Base-by-base conservation (phyloP, 35 echinoderm and acorn worm genomes). In the Strongylocentrotus purpuratus region DNA sequence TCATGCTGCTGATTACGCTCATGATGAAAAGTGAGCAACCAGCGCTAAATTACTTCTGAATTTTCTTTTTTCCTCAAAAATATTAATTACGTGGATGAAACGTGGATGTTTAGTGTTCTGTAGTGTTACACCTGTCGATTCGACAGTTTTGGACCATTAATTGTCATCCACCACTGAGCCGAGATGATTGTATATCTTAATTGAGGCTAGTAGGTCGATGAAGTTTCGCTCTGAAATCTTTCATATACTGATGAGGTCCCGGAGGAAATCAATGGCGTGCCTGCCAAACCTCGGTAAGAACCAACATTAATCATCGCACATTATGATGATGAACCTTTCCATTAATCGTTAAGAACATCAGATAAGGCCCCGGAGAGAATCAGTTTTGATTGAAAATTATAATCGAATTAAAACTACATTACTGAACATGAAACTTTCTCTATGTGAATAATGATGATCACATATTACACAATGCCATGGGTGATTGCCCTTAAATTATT, bases 321-420 rank as follows among this genome's bases (percentile, higher is more conserved):
- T 78, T 78, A 22, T 78, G 25, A 22, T 78, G 25, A 78, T 78
- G 65, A 78, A 78, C 18, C 20, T 22, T 78, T 28, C 28, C 4
- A 78, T 78, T 25, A 22, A 78, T 78, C 6, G 28, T 22, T 22
- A 28, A 15, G 3, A 78, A 22, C 65, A 78, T 78, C 65, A 78
- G 22, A 59, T 59, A 59, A 59, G 65, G 7, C 22, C 1, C 10
- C 50, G 35, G 15, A 55, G 50, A 8, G 50, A 55, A 0, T 50
- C 18, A 28, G 18, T 78, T 78, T 78, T 78, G 65, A 78, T 78
- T 78, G 65, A 78, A n/a, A 13, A 78, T 28, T 22, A 78, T 78
- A 78, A 78, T 78, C 65, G 65, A 78, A 78, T 78, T 78, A 78
- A 78, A n/a, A 78, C 50, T 78, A 28, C 22, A 78, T 78, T 78